Conservation (phyloP, 2,113 vertebrate genomes). For the Silurus meridionalis region DNA sequence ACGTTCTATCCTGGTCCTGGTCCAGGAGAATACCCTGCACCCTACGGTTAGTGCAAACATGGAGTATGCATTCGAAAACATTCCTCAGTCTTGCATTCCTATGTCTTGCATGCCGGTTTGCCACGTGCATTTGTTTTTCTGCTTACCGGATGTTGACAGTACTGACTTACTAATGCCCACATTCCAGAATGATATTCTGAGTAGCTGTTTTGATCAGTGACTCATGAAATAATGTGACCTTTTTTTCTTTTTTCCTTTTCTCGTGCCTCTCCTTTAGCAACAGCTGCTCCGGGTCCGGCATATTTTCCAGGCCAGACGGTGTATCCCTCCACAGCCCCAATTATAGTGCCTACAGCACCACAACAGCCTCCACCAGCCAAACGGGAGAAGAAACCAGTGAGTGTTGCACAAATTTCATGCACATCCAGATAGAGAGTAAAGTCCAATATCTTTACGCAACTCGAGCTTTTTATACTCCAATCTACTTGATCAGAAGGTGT, state of each 20-base stretch:
- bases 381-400: slow-evolving; percentile 97
- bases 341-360: slow-evolving; percentile 93
- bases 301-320: slow-evolving; percentile 93
- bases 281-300: slow-evolving; percentile 74
- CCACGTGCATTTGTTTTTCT: slow-evolving; percentile 37
- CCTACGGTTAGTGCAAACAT: slow-evolving; percentile 82
- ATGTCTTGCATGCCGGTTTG: slow-evolving; percentile 31
- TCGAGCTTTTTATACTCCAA: background rate
- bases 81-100: background rate
- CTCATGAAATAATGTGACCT: slow-evolving; percentile 52
- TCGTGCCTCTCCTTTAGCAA: slow-evolving; percentile 38
- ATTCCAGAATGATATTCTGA: slow-evolving; percentile 27
- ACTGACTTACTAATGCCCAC: slow-evolving; percentile 22
- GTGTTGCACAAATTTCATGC: slow-evolving; percentile 47
- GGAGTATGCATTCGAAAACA: background rate
- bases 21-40: slow-evolving; percentile 89
- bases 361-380: slow-evolving; percentile 88
- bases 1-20: slow-evolving; percentile 93
- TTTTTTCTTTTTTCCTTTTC: slow-evolving; percentile 61
- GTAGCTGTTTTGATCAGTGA: slow-evolving; percentile 20
- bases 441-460: too few relatives aligned
- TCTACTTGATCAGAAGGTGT: background rate
- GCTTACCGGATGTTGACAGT: slow-evolving; percentile 7
- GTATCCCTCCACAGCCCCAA: slow-evolving; percentile 87
- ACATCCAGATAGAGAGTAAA: background rate